Evolutionary conservation across 2,797 vertebrate species (phyloP).

Genomic region (Pelodytes ibericus): DNA sequence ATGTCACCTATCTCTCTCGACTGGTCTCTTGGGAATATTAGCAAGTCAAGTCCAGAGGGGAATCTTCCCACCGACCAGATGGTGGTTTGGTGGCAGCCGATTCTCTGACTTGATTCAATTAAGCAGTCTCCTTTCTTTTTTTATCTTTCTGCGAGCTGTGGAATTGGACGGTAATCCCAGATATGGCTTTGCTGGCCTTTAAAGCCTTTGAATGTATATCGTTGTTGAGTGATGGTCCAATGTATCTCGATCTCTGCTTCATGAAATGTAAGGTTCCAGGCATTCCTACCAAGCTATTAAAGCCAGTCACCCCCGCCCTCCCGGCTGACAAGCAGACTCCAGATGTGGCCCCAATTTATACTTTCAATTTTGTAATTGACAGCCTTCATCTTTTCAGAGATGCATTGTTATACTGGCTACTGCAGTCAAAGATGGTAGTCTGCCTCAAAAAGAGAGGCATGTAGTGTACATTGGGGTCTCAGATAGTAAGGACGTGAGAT

Average conservation of each 20-base stretch:
- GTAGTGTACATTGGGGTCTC: too few relatives aligned
- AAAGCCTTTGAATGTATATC: slow-evolving; percentile 17
- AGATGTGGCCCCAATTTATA: too few relatives aligned
- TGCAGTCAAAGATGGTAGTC: too few relatives aligned
- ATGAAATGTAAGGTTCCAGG: slow-evolving; percentile 9
- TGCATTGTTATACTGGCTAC: too few relatives aligned
- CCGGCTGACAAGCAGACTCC: too few relatives aligned
- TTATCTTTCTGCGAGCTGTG: not conserved
- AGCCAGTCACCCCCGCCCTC: too few relatives aligned
- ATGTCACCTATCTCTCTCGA: not conserved
- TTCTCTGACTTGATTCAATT: slow-evolving; percentile 33
- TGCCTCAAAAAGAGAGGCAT: too few relatives aligned
- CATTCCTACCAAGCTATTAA: too few relatives aligned
- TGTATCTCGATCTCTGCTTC: not conserved
- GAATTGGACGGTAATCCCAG: slow-evolving; percentile 41
- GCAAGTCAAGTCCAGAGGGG: slow-evolving; percentile 39
- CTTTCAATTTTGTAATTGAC: too few relatives aligned
- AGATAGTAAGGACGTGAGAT: too few relatives aligned
- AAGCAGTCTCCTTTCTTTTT: slow-evolving; percentile 18
- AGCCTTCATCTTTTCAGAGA: too few relatives aligned
- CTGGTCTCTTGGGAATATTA: slow-evolving; percentile 3
- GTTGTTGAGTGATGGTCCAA: slow-evolving; percentile 31
- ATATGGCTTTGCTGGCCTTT: slow-evolving; percentile 18
- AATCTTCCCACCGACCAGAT: slow-evolving; percentile 36
- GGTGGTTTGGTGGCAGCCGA: slow-evolving; percentile 29